Conservation (phyloP, 1,140 invertebrate species). For the Mactra quadrangularis region DNA sequence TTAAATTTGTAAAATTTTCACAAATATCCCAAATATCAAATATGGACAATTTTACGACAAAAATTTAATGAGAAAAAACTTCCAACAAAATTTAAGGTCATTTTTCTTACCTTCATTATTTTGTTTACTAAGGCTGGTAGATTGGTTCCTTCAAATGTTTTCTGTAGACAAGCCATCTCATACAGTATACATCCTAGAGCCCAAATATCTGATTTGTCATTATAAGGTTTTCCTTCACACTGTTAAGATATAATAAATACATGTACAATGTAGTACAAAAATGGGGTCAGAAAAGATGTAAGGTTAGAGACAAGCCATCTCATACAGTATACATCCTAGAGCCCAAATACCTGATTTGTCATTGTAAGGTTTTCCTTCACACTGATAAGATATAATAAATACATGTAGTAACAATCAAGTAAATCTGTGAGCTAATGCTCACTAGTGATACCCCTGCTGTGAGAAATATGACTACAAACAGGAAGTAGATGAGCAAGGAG, state of each 20-base stretch:
- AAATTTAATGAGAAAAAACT: no score
- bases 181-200: constrained; percentile 92
- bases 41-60: no score
- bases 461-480: no score
- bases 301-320: constrained; percentile 92
- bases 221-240: constrained; percentile 91
- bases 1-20: no score
- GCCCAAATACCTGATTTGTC: constrained; percentile 93
- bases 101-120: constrained; percentile 89
- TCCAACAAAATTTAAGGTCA: no score
- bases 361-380: constrained; percentile 91
- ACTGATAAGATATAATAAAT: constrained; percentile 83
- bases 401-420: no score
- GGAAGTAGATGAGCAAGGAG: no score
- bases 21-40: no score
- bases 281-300: no score
- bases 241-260: constrained; percentile 73
- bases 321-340: constrained; percentile 91
- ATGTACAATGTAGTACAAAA: no score
- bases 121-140: constrained; percentile 91
- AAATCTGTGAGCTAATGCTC: no score
- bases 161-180: constrained; percentile 91
- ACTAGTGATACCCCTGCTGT: no score
- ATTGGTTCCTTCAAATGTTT: constrained; percentile 91
- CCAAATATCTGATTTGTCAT: constrained; percentile 93